Evolutionary conservation across 2,113 vertebrate species (phyloP).

Genomic region (Nansenia antarctica): DNA sequence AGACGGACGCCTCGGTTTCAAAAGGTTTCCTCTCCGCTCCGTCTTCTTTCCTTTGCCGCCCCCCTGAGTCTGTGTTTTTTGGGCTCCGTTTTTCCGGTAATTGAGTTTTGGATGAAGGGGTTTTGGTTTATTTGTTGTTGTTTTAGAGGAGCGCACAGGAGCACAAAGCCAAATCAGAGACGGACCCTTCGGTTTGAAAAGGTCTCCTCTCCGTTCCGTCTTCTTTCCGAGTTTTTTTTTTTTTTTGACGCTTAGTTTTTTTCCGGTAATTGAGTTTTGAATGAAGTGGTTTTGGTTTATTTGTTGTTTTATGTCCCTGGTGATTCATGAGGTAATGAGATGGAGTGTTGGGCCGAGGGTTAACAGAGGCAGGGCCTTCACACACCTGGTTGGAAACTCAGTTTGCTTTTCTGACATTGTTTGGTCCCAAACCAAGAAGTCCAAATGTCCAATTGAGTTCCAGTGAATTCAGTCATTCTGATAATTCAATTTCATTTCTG

Average conservation of each 20-base stretch:
- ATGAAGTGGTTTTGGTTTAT: conserved; percentile 25
- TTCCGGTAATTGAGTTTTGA: conserved; percentile 59
- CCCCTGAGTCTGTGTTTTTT: no score
- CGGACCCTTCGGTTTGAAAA: conserved; percentile 50
- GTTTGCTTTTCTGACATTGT: neutral
- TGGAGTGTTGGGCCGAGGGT: conserved; percentile 10
- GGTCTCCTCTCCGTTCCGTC: conserved; percentile 51
- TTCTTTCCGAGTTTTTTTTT: no score
- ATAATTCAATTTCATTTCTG: no score
- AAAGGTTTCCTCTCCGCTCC: conserved; percentile 59
- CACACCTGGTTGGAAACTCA: conserved; percentile 36
- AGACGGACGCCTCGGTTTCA: conserved; percentile 41
- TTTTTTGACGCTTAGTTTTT: conserved; percentile 37
- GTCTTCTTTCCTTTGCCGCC: no score
- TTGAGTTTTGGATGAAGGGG: conserved; percentile 51
- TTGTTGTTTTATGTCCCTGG: neutral
- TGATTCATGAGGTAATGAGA: conserved; percentile 28
- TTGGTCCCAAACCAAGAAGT: no score
- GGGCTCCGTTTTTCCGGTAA: conserved; percentile 47
- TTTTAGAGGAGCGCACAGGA: conserved; percentile 14
- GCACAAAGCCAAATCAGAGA: conserved; percentile 59
- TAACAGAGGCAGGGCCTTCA: neutral
- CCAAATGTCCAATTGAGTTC: no score
- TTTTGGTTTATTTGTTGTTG: conserved; percentile 15
- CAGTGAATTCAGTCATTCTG: no score